Conservation (phyloP, 1,140 invertebrate species). For the Leptinotarsa lineolata region DNA sequence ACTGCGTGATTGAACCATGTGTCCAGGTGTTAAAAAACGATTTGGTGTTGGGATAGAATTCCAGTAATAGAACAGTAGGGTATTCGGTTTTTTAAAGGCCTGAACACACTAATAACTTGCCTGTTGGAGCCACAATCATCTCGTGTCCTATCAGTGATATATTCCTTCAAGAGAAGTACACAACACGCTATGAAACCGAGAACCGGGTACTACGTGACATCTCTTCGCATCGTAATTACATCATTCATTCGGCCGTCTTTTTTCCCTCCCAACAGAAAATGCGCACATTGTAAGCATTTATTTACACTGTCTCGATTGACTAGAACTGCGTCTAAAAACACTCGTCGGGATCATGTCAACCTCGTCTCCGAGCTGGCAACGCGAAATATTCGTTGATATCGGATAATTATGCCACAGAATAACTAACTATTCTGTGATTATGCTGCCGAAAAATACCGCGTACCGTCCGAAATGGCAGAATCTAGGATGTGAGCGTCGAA, state of each 20-base stretch:
- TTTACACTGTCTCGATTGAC: not conserved
- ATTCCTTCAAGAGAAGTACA: not conserved
- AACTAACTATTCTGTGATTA: too few relatives aligned
- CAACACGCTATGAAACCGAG: not conserved
- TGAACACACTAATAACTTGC: conserved; percentile 1
- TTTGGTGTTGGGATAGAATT: too few relatives aligned
- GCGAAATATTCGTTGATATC: not conserved
- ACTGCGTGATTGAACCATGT: too few relatives aligned
- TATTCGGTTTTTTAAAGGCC: too few relatives aligned
- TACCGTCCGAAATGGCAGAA: not conserved
- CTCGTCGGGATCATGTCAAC: not conserved
- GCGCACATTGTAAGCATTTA: not conserved
- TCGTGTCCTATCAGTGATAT: not conserved
- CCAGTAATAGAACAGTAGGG: too few relatives aligned
- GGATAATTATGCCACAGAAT: too few relatives aligned
- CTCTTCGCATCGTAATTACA: not conserved
- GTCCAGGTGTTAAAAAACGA: too few relatives aligned
- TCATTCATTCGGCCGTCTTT: not conserved
- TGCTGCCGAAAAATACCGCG: not conserved
- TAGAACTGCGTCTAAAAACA: not conserved
- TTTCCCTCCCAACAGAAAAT: conserved; percentile 8
- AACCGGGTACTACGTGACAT: not conserved
- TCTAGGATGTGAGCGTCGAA: not conserved
- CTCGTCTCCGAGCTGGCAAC: not conserved
- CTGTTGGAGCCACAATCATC: not conserved